phyloP scores from a whole-genome alignment of 2,797 vertebrate species.

The Gymnodraco acuticeps region DNA sequence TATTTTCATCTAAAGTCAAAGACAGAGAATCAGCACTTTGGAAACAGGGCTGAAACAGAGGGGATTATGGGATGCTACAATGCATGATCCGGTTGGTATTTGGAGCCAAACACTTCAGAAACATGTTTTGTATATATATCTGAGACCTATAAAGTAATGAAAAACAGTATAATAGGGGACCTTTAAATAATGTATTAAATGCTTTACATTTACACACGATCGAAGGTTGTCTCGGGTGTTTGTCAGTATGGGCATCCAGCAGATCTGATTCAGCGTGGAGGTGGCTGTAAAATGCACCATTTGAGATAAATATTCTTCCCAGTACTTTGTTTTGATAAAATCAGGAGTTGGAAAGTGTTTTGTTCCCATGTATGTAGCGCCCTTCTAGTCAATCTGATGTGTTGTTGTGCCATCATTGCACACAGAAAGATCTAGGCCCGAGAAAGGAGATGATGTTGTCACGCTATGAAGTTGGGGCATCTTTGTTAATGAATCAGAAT shows the following conservation, averaged over 20 bases:
- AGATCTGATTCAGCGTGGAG: neutral
- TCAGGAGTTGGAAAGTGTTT: neutral
- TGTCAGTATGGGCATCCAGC: neutral
- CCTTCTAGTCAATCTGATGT: neutral
- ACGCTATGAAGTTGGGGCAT: neutral
- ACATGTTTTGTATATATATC: too few relatives aligned
- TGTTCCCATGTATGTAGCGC: neutral
- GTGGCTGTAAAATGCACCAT: neutral
- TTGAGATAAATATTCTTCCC: neutral
- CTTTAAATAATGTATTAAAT: too few relatives aligned
- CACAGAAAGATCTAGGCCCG: neutral
- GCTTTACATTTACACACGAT: neutral
- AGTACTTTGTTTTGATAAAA: neutral
- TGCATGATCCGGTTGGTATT: too few relatives aligned
- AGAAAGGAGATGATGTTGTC: conserved; percentile 1
- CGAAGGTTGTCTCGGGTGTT: neutral
- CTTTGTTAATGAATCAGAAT: neutral
- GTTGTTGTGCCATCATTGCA: neutral
- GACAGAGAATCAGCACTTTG: too few relatives aligned
- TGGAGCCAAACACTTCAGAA: too few relatives aligned
- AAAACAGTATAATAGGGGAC: too few relatives aligned
- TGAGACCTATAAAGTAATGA: too few relatives aligned
- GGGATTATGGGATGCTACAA: too few relatives aligned
- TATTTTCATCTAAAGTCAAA: too few relatives aligned
- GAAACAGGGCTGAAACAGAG: too few relatives aligned